These are phyloP conservation scores for Nanorana parkeri DNA, from an alignment of 2,113 vertebrate genomes.

Conservation along the genomic window DNA sequence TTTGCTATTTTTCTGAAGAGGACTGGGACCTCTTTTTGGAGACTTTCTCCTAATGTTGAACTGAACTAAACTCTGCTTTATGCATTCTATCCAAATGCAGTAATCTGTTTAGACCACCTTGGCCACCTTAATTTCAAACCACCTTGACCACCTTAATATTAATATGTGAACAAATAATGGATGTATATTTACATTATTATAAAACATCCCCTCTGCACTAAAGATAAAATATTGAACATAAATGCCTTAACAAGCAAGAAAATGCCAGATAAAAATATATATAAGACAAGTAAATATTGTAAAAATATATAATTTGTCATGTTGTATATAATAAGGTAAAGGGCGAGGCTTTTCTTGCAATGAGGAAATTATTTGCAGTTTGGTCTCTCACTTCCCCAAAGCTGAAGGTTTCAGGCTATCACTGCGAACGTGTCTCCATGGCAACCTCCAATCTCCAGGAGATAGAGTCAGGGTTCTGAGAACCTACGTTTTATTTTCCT, in stretches of 20 bases:
- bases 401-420: not conserved
- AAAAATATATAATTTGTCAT: not conserved
- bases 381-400: not conserved
- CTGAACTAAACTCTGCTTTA: no score
- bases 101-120: no score
- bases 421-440: conserved; percentile 4
- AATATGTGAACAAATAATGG: no score
- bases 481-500: not conserved
- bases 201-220: no score
- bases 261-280: not conserved
- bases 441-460: conserved; percentile 3
- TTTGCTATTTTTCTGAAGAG: no score
- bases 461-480: not conserved
- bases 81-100: no score
- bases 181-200: no score
- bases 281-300: not conserved
- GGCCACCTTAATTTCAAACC: no score
- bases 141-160: no score
- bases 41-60: no score
- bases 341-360: not conserved
- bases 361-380: not conserved
- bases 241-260: not conserved
- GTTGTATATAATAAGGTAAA: not conserved
- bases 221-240: no score
- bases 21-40: no score